phyloP scores from a whole-genome alignment of 35 echinoderm and acorn worm species.

The Amphiura filiformis region DNA sequence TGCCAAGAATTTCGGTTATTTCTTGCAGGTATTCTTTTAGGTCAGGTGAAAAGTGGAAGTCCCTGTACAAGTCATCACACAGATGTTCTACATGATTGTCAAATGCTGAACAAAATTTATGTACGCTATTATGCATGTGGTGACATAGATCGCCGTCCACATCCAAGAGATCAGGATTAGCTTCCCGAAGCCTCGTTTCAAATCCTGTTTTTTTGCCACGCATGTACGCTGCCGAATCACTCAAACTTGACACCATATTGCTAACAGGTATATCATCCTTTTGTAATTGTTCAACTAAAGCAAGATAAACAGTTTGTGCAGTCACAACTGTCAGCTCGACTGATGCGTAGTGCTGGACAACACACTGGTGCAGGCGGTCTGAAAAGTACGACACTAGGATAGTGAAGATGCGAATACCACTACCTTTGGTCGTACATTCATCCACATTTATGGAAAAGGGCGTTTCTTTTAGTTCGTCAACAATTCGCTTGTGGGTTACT shows the following conservation, averaged over 20 bases:
- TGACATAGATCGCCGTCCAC: constrained; percentile 61
- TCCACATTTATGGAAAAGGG: too few species aligned
- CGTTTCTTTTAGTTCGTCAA: too few species aligned
- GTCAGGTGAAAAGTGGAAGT: background rate
- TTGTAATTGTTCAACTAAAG: constrained; percentile 5
- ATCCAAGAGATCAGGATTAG: constrained; percentile 39
- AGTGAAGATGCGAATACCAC: constrained; percentile 17
- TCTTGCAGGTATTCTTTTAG: background rate
- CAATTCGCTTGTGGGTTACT: constrained; percentile 45
- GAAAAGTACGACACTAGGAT: too few species aligned
- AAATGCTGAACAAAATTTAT: background rate
- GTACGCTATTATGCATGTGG: background rate
- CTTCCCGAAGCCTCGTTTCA: constrained; percentile 36
- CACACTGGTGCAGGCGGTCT: constrained; percentile 18
- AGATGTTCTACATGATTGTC: background rate
- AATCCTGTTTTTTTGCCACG: constrained; percentile 29
- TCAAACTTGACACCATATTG: constrained; percentile 25
- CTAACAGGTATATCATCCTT: constrained; percentile 25
- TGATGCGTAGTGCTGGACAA: constrained; percentile 35
- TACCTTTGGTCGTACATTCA: constrained; percentile 52
- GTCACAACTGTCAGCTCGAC: constrained; percentile 1
- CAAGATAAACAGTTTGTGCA: constrained; percentile 28
- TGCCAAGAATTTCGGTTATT: background rate
- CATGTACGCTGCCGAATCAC: constrained; percentile 48
- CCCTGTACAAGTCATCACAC: background rate